These are phyloP conservation scores for Salminus brasiliensis DNA, from an alignment of 2,113 vertebrate genomes.

Conservation along the genomic window DNA sequence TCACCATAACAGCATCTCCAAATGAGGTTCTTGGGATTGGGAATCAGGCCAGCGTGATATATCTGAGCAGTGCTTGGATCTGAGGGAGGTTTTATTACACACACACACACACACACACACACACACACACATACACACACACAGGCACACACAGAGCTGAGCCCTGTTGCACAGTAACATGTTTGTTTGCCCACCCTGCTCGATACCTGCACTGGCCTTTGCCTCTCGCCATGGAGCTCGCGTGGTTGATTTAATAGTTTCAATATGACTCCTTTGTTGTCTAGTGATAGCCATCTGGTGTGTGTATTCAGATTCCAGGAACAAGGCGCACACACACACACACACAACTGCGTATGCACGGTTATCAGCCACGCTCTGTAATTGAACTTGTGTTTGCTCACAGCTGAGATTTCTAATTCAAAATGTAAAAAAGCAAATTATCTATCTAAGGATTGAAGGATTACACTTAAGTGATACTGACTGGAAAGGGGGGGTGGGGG, in stretches of 20 bases:
- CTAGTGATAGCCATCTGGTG: slow-evolving; percentile 4
- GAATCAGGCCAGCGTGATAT: background rate
- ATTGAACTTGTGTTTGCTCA: background rate
- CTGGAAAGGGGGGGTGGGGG: background rate
- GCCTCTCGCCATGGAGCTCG: background rate
- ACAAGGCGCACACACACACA: slow-evolving; percentile 22
- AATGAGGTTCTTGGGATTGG: background rate
- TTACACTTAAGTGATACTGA: slow-evolving; percentile 3
- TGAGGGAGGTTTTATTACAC: background rate
- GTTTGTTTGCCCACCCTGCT: background rate
- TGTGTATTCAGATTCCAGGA: background rate
- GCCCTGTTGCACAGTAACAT: background rate
- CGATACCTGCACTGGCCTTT: background rate
- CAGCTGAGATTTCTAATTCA: background rate
- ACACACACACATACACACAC: background rate
- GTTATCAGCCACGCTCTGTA: background rate
- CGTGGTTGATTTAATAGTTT: background rate
- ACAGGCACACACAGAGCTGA: background rate
- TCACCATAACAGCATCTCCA: background rate
- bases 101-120: no score
- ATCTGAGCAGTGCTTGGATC: background rate
- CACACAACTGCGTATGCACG: slow-evolving; percentile 22
- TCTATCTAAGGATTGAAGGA: no score
- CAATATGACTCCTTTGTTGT: slow-evolving; percentile 6
- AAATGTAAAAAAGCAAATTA: no score